These are phyloP conservation scores for Eupithecia abbreviata DNA, from an alignment of 2,888 invertebrate genomes.

Conservation along the genomic window DNA sequence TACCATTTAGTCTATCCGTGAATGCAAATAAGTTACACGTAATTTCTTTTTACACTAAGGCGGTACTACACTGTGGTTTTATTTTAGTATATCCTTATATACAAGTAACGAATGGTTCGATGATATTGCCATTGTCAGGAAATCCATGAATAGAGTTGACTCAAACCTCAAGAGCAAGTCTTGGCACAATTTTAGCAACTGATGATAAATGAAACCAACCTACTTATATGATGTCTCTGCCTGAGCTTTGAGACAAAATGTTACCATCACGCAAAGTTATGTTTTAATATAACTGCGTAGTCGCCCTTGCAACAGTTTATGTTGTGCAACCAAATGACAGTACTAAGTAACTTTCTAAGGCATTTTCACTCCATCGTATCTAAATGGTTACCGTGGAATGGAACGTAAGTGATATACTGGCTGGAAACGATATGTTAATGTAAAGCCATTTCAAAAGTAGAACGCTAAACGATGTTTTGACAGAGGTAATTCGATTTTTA, in stretches of 20 bases:
- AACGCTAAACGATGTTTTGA: conserved; percentile 44
- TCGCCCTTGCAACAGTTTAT: conserved; percentile 53
- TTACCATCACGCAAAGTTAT: neutral
- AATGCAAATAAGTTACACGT: conserved; percentile 54
- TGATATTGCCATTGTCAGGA: conserved; percentile 11
- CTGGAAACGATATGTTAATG: conserved; percentile 54
- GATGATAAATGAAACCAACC: neutral
- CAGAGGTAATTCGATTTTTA: conserved; percentile 36
- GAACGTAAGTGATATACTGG: conserved; percentile 52
- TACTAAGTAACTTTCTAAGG: conserved; percentile 65
- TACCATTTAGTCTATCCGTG: conserved; percentile 35
- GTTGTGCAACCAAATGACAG: conserved; percentile 60
- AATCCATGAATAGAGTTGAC: conserved; percentile 9
- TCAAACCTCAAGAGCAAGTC: neutral
- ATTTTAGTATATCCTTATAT: too few relatives aligned
- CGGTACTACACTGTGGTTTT: conserved; percentile 1
- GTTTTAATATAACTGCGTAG: conserved; percentile 7
- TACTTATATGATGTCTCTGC: neutral
- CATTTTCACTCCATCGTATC: conserved; percentile 64
- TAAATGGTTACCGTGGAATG: conserved; percentile 58
- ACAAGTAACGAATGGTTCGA: neutral
- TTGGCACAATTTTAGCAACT: conserved; percentile 4
- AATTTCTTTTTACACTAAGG: conserved; percentile 16
- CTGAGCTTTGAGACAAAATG: neutral
- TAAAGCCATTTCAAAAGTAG: conserved; percentile 53